Evolutionary conservation across 2,113 vertebrate genomes (phyloP), one percentile per base, ranked within the genome.

Genomic region (Dromiciops gliroides): DNA sequence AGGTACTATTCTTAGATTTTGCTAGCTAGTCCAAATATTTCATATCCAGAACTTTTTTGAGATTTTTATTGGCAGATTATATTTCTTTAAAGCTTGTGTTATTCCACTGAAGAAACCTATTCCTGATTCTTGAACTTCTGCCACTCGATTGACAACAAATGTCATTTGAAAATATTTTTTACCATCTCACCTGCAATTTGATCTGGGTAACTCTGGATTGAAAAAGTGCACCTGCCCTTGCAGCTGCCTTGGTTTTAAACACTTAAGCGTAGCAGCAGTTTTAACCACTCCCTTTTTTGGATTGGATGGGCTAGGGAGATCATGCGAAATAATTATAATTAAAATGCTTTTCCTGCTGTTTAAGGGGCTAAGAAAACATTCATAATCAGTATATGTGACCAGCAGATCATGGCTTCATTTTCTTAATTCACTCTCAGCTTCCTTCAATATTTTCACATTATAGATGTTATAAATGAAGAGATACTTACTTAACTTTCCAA

Each of bases 401-500:
- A 83, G 16, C 67, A 83, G 19, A 37, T 7, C 7, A 0, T 83
- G 67, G 5, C 16, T 44, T 83, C 14, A 83, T 83, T 83, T 83
- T 19, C 67, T 83, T 83, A 83, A 44, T 19, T 83, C n/a, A 23
- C 19, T 83, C 19, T 83, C n/a, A 83, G n/a, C 19, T 44, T 44
- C 37, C n/a, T 83, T 23, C n/a, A 44, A 83, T 83, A 67, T 25
- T 47, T 75, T 91, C 89, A 92, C 91, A 60, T n/a, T 7, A 44
- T 6, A 94, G 0, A n/a, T 28, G 51, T 50, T 94, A 93, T 16
- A 52, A 53, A 53, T 51, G 2, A 91, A 3, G 22, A 50, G 2
- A 28, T 47, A 6, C 19, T 19, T n/a, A 44, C 1, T 93, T 48
- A 93, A 93, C 92, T 1, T 93, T 96, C 49, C 89, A 93, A 92